phyloP scores from a whole-genome alignment of 2,797 vertebrate genomes.

The Odontamblyopus rebecca region DNA sequence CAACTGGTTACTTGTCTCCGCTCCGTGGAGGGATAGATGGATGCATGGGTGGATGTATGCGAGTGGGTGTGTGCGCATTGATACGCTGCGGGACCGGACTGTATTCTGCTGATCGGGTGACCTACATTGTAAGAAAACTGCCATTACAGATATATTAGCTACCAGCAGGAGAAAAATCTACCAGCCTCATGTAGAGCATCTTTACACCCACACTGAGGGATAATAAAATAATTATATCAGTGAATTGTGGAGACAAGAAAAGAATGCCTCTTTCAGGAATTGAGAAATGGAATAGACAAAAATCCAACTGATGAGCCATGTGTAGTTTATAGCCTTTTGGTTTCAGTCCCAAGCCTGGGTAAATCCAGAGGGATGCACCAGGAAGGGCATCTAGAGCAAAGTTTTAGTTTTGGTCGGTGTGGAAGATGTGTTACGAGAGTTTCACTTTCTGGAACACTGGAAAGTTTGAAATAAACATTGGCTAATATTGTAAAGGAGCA shows the following conservation, averaged over 20 bases:
- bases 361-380: neutral
- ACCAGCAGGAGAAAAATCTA: conserved; percentile 52
- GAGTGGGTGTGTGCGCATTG: conserved; percentile 58
- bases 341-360: neutral
- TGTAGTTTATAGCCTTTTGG: neutral
- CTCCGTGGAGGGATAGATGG: conserved; percentile 13
- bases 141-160: conserved; percentile 35
- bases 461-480: neutral
- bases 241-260: conserved; percentile 28
- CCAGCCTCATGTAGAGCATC: conserved; percentile 44
- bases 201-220: conserved; percentile 38
- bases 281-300: neutral
- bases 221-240: conserved; percentile 36
- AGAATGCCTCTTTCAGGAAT: neutral
- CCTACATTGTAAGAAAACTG: conserved; percentile 64
- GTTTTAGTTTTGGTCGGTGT: neutral
- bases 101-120: conserved; percentile 55
- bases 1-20: conserved; percentile 32
- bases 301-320: neutral
- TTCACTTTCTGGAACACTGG: neutral
- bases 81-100: conserved; percentile 58
- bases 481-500: neutral
- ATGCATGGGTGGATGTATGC: conserved; percentile 29
- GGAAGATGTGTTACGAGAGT: neutral
- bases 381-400: neutral